Conservation (phyloP, 1,140 invertebrate species). For the Hyles euphorbiae region DNA sequence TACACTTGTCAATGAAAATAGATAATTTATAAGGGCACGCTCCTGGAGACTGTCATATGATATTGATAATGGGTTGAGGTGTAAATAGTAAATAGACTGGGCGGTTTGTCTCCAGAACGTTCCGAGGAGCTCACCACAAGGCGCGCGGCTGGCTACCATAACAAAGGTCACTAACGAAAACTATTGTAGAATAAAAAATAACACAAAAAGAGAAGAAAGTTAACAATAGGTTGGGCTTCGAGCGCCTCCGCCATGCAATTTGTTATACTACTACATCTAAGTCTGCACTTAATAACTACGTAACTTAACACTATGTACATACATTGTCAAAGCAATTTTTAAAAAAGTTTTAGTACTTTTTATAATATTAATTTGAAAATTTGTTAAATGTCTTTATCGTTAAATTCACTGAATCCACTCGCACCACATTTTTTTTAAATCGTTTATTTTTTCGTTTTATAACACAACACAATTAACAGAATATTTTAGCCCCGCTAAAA, state of each 20-base stretch:
- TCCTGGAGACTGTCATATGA: no score
- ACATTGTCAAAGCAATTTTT: constrained; percentile 69
- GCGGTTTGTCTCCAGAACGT: no score
- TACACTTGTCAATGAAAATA: no score
- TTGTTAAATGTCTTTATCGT: constrained; percentile 73
- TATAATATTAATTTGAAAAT: constrained; percentile 72
- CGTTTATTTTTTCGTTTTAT: constrained; percentile 44
- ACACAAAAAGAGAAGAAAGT: constrained; percentile 42
- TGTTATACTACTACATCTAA: constrained; percentile 74
- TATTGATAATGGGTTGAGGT: no score
- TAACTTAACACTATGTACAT: constrained; percentile 72
- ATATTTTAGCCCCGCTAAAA: constrained; percentile 60
- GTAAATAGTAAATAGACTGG: no score
- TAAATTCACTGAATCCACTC: constrained; percentile 69
- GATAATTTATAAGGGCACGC: no score
- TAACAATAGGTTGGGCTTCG: constrained; percentile 37
- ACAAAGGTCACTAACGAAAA: constrained; percentile 40
- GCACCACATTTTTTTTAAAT: constrained; percentile 50
- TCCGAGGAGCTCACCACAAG: neutral
- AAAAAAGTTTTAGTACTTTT: constrained; percentile 71
- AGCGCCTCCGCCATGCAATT: constrained; percentile 57
- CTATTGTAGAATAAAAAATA: constrained; percentile 38
- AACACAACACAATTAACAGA: constrained; percentile 67
- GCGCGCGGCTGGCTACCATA: constrained; percentile 17
- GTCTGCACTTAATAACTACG: constrained; percentile 60